A percentile compares a stretch with the other conserved stretches of the same genome.
These are phyloP conservation scores for Tapirus indicus DNA, from an alignment of 2,797 vertebrate genomes.

Conservation along the genomic window DNA sequence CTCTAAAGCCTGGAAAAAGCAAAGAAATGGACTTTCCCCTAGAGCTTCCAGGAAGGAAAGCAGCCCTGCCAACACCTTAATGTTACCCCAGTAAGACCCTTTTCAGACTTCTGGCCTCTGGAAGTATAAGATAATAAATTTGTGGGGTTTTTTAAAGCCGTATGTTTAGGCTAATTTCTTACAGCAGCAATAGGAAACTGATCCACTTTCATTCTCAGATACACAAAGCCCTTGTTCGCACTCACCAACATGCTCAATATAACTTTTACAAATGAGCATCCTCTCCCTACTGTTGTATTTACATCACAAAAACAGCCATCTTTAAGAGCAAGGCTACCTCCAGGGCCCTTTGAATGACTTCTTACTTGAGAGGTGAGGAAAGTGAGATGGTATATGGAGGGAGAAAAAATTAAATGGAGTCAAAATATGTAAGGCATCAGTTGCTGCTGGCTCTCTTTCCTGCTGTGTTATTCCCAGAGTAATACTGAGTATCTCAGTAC, in stretches of 20 bases:
- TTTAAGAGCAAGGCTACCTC: neutral
- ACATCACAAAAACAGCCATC: neutral
- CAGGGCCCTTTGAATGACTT: neutral
- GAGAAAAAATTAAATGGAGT: neutral
- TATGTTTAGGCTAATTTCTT: neutral
- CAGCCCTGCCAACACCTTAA: neutral
- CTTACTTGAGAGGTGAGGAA: neutral
- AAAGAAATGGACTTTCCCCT: neutral
- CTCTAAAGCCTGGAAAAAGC: neutral
- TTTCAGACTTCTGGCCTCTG: neutral
- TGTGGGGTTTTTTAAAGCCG: neutral
- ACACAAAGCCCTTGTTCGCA: neutral
- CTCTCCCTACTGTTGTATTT: neutral
- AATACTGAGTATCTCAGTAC: neutral
- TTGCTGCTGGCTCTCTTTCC: neutral
- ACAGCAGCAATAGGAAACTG: neutral
- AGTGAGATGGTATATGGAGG: neutral
- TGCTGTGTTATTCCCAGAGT: neutral
- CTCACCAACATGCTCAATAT: neutral
- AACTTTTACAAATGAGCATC: neutral
- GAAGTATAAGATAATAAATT: neutral
- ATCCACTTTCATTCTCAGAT: neutral
- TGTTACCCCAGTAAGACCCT: neutral
- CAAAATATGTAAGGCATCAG: neutral
- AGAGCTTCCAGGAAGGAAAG: neutral